These are phyloP conservation scores for Chunga burmeisteri DNA, from an alignment of 2,113 vertebrate genomes.

Conservation along the genomic window DNA sequence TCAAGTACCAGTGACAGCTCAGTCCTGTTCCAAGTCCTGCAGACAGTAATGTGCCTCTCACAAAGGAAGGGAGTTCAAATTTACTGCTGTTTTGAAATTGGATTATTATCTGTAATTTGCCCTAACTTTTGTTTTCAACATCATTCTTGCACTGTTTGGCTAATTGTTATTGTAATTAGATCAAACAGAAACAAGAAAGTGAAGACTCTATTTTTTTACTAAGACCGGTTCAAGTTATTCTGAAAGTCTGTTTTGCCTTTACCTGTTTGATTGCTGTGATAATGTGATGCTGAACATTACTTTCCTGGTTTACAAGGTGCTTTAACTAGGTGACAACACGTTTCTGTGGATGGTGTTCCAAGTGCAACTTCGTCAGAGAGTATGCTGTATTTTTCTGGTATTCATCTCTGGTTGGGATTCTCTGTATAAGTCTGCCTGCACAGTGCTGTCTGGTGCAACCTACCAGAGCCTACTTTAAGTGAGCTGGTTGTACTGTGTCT, in stretches of 20 bases:
- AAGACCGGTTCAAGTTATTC: background rate
- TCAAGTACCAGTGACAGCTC: slow-evolving; percentile 31
- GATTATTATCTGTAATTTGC: background rate
- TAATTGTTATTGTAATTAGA: background rate
- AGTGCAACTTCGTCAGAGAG: background rate
- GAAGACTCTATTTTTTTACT: background rate
- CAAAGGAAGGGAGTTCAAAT: background rate
- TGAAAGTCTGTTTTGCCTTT: background rate
- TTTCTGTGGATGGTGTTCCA: background rate
- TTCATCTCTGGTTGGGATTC: background rate
- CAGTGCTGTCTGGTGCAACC: background rate
- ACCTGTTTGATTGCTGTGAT: background rate
- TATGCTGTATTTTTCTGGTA: background rate
- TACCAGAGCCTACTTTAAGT: background rate
- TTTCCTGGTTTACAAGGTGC: background rate
- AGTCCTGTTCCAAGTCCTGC: background rate
- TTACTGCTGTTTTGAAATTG: background rate
- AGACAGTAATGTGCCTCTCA: background rate
- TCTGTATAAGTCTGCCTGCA: background rate
- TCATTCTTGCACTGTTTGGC: background rate
- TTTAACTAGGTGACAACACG: background rate
- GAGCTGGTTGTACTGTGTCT: background rate
- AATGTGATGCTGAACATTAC: background rate
- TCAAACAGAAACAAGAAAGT: background rate
- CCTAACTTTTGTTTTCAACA: background rate